Conservation (phyloP, 2,113 vertebrate species). For the Microtus oregoni region DNA sequence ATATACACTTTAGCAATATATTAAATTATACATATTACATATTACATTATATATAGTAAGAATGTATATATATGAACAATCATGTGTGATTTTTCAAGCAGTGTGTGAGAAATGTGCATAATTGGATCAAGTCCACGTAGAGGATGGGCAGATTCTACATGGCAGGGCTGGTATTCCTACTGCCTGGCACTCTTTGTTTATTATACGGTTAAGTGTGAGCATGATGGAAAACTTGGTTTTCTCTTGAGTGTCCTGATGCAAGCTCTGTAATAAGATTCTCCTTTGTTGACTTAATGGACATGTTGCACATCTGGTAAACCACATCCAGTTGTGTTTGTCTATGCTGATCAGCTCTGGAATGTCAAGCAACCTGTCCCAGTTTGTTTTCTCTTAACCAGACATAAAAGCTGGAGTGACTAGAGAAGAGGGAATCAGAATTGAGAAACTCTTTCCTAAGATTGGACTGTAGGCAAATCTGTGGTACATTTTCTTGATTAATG, state of each 20-base stretch:
- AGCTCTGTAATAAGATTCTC: slow-evolving; percentile 3
- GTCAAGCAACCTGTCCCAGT: slow-evolving; percentile 17
- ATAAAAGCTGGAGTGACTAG: background rate
- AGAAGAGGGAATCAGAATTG: background rate
- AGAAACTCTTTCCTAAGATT: background rate
- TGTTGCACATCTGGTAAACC: background rate
- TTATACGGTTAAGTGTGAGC: background rate
- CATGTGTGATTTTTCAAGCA: background rate
- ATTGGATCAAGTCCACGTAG: background rate
- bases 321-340: background rate
- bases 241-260: background rate
- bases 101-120: background rate
- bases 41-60: background rate
- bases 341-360: slow-evolving; percentile 37
- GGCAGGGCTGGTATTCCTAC: background rate
- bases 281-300: slow-evolving; percentile 13
- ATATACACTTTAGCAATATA: background rate
- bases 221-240: background rate
- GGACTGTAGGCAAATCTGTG: background rate
- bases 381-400: background rate
- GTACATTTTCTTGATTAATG: background rate
- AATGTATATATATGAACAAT: background rate
- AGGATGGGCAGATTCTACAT: background rate
- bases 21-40: too few species aligned
- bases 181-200: background rate